Evolutionary conservation across 2,797 vertebrate species (phyloP).

Genomic region (Alcedo quadribrachys): DNA sequence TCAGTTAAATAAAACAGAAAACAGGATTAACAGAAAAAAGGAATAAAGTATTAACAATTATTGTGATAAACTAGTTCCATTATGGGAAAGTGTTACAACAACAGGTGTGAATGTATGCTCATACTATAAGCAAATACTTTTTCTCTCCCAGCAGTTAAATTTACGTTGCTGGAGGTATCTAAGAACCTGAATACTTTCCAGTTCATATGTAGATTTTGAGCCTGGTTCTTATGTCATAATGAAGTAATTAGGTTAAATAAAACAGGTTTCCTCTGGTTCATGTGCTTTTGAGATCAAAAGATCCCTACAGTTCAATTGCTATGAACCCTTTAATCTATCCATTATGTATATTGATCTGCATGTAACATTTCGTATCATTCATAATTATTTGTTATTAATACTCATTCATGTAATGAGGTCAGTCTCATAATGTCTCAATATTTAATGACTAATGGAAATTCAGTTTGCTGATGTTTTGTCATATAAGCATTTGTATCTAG

Average conservation of each 20-base stretch:
- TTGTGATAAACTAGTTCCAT: conserved; percentile 34
- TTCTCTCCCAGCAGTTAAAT: background rate
- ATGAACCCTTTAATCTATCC: background rate
- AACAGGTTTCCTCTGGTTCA: background rate
- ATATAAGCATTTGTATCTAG: background rate
- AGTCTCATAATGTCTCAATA: background rate
- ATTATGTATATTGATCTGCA: background rate
- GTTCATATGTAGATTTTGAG: background rate
- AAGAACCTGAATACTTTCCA: background rate
- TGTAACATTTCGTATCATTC: background rate
- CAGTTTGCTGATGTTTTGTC: background rate
- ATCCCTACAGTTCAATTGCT: background rate
- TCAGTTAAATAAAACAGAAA: conserved; percentile 46
- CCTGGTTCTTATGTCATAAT: background rate
- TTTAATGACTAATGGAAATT: background rate
- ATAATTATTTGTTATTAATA: background rate
- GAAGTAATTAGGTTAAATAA: background rate
- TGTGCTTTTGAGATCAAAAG: background rate
- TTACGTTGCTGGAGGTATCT: background rate
- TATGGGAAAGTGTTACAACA: conserved; percentile 32
- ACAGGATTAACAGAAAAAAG: conserved; percentile 58
- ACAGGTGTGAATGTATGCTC: conserved; percentile 50
- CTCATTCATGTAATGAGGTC: background rate
- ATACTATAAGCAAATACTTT: conserved; percentile 5
- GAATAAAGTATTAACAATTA: conserved; percentile 44